Percentiles rank a stretch among this genome's conserved stretches.
Conservation (phyloP, 92 coral and sea anemone genomes). For the Nematostella vectensis region DNA sequence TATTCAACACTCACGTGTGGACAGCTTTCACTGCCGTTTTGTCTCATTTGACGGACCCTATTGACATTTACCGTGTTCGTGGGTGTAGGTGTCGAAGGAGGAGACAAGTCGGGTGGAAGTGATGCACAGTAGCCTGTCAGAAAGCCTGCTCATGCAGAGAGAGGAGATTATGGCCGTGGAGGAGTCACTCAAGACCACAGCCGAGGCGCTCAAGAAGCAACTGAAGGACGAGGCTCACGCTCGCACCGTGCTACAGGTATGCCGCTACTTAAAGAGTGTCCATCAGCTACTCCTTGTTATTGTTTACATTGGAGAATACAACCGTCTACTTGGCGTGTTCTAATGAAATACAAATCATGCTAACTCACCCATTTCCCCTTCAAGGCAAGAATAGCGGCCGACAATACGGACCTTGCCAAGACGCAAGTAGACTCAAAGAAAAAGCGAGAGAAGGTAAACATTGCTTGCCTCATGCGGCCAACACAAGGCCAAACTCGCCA, state of each 20-base stretch:
- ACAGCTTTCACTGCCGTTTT: too few relatives aligned
- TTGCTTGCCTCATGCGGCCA: too few relatives aligned
- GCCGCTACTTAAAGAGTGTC: neutral
- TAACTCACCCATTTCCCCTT: neutral
- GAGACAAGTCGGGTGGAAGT: conserved; percentile 74
- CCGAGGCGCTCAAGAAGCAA: conserved; percentile 72
- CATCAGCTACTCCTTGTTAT: too few relatives aligned
- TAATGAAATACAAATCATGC: neutral
- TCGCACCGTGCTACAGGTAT: conserved; percentile 87
- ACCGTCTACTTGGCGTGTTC: too few relatives aligned
- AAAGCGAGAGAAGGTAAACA: conserved; percentile 76
- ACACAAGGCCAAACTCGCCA: neutral
- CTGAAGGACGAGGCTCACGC: conserved; percentile 89
- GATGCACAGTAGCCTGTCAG: conserved; percentile 42
- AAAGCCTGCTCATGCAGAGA: conserved; percentile 30
- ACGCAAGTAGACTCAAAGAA: conserved; percentile 74
- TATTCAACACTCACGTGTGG: too few relatives aligned
- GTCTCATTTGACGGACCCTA: too few relatives aligned
- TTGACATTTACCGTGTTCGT: too few relatives aligned
- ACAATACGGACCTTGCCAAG: conserved; percentile 59
- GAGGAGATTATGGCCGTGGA: conserved; percentile 71
- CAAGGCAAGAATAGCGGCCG: conserved; percentile 86
- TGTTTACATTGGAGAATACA: too few relatives aligned
- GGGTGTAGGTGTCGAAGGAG: conserved; percentile 86
- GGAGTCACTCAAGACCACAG: conserved; percentile 71